Base-by-base conservation (phyloP, 1,140 invertebrate genomes). In the Holcopasites calliopsidis region DNA sequence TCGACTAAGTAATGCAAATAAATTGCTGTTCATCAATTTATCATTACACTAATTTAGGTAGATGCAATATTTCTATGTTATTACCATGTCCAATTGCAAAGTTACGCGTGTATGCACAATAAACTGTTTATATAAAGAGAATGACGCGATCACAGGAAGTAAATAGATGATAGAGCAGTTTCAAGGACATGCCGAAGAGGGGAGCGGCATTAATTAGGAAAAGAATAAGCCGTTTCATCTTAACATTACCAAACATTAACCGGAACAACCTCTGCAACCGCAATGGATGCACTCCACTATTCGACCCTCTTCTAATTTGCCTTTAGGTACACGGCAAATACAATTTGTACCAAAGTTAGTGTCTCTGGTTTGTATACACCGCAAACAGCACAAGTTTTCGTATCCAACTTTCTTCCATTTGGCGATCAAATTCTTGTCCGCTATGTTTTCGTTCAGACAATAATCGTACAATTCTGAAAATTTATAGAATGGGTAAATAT, bases 341-440 rank as follows among this genome's bases (percentile, higher is more conserved):
- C 99, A 99, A 90, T 99, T 99, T 0, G 99, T 99, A 2, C 97
- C 98, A 92, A 99, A 99, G 92, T 99, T 99, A 3, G 99, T 99
- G 87, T 99, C 98, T 86, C 98, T 94, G 0, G 97, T 97, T 88
- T 99, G 99, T 87, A 99, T 99, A 89, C 99, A 99, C 13, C 98
- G 93, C n/a, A 99, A 92, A 90, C 99, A 99, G 87, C 99, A 99
- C 6, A 99, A 92, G 90, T 99, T 99, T 92, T 99, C 99, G 92
- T 99, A 99, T 0, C 99, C 99, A 80, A 98, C 97, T 91, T 99
- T 99, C 90, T 99, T 99, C 99, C 99, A 99, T 90, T 99, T 99
- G 0, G 99, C 99, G 85, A 99, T 99, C 2, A 99, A 92, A 89
- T 99, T 99, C 76, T 95, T 95, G 89, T 99, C 99, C 0, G 99